Evolutionary conservation across 2,888 invertebrate species (phyloP), one percentile per base, ranked within the genome.

Genomic region (Ischnus inquisitorius): DNA sequence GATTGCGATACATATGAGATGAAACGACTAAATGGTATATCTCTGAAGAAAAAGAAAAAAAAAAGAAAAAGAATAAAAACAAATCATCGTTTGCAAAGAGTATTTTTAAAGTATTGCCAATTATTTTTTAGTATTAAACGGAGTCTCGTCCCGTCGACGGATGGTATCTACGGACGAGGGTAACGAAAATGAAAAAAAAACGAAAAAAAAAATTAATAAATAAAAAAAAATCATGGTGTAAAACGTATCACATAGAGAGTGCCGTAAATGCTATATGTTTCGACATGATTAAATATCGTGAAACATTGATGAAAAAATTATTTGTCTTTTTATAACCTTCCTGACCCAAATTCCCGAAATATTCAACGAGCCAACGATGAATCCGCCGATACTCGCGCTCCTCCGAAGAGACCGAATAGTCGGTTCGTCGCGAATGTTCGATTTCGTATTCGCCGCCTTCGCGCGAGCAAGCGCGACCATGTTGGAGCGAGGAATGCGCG

Each of bases 81-180:
- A 83, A 90, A 85, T 90, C 87, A 89, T 92, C 85, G 89, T 92
- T 92, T 92, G 92, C 91, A 92, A 92, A 93, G 92, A 93, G 92
- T 92, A 93, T 93, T 92, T 93, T 92, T 92, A 90, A 93, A 93
- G 93, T 93, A 93, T 93, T 93, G 92, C 89, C 91, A 92, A 91
- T 93, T 92, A 93, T 93, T 93, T 93, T 93, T 92, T 93, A 93
- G 93, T 93, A 93, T 93, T 93, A 93, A 88, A 89, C 82, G 89
- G 88, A 85, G 85, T 85, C n/a, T n/a, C n/a, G 82, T 82, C 89
- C 88, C 86, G 79, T 81, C 74, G 68, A 87, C 12, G 60, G 74
- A 85, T 90, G 90, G 85, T 82, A 85, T 86, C 82, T 79, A 85
- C 85, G 83, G 85, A 87, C 79, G 85, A 88, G 83, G 85, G 88